These are phyloP conservation scores for Odontophorus gujanensis DNA, from an alignment of 2,113 vertebrate genomes.

Conservation along the genomic window DNA sequence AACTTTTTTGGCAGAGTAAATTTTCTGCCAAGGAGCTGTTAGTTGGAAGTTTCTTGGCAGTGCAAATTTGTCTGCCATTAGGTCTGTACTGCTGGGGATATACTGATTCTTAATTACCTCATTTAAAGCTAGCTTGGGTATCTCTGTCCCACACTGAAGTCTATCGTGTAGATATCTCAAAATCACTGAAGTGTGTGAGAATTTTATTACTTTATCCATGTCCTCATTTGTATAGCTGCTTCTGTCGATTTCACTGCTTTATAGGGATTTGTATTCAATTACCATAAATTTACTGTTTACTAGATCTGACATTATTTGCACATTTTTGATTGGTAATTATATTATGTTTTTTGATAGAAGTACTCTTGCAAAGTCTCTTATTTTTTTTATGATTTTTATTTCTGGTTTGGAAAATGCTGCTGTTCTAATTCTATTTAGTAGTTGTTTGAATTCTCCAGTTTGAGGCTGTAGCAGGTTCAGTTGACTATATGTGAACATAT, in stretches of 20 bases:
- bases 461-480: background rate
- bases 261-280: background rate
- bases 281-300: background rate
- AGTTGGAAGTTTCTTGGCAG: slow-evolving; percentile 10
- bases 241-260: background rate
- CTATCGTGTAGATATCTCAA: background rate
- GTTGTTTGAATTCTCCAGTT: background rate
- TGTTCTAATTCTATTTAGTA: background rate
- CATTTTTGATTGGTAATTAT: background rate
- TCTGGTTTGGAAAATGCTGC: background rate
- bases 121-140: background rate
- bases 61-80: slow-evolving; percentile 5
- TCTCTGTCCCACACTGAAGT: background rate
- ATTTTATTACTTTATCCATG: background rate
- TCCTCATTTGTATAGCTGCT: background rate
- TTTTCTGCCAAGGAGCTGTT: background rate
- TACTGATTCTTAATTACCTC: slow-evolving; percentile 33
- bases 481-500: background rate
- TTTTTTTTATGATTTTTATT: background rate
- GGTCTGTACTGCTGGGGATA: slow-evolving; percentile 36
- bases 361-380: background rate
- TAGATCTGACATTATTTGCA: background rate
- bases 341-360: background rate
- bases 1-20: background rate
- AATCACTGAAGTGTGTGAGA: background rate